Base-by-base conservation (phyloP, 1,140 invertebrate species). In the Procambarus clarkii region DNA sequence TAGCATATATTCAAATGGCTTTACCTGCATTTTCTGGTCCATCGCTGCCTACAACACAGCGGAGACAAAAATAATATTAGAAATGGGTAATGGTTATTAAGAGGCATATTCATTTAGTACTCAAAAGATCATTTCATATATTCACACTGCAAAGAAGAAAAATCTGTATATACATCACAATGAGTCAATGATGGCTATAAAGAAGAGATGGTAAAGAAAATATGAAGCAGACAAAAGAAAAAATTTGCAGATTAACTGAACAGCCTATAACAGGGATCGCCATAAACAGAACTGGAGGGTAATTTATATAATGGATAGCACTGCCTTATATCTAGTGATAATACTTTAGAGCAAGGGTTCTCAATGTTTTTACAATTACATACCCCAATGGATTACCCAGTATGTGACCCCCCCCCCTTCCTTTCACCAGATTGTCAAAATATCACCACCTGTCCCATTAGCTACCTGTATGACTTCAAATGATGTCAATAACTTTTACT, bases 11-110 rank as follows among this genome's bases (percentile, higher is more conserved):
- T 54, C 45, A 71, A 24, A 21, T 87, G 44, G 69, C 50, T 80
- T 91, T 91, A 91, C 88, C 88, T 91, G 88, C 88, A 64, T 91
- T 91, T 80, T 91, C 88, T 48, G 82, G 45, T 34, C 88, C 88
- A 44, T 91, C 88, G 88, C 88, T 91, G 82, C 88, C 88, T 91
- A 91, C 45, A 69, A 44, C 45, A 77, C n/a, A 85, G 60, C 50
- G 76, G n/a, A 90, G 44, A 91, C 84, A 45, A 78, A 77, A 48
- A 71, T 74, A 21, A 46, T 60, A 90, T 85, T 78, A 78, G 83
- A 85, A 13, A 85, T 45, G 2, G 34, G 21, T 54, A 54, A 54
- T 48, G 69, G 58, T 44, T 46, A 74, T 21, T 48, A n/a, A 74
- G 13, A 18, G 9, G n/a, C 3, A n/a, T 34, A 84, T 1, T n/a